These are phyloP conservation scores for Protophormia terraenovae DNA, from an alignment of 2,888 invertebrate genomes.

Conservation along the genomic window DNA sequence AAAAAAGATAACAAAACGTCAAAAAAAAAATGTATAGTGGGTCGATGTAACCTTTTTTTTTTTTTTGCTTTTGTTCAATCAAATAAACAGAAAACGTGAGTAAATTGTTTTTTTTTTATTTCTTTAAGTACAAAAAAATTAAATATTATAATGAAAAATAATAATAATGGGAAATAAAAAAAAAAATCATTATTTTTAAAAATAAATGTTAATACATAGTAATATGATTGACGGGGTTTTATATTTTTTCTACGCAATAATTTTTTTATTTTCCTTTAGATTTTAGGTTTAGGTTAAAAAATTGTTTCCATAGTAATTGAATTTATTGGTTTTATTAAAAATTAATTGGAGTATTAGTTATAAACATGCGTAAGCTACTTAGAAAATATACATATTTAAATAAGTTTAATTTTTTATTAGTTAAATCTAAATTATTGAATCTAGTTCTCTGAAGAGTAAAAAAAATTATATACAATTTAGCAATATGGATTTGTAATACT, in stretches of 20 bases:
- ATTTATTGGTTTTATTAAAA: neutral
- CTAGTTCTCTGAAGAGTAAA: no score
- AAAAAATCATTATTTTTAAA: neutral
- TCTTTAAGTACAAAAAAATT: neutral
- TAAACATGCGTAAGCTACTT: no score
- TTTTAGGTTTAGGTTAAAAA: no score
- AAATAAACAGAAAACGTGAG: neutral
- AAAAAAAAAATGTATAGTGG: neutral
- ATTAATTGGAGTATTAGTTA: neutral
- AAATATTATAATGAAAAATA: no score
- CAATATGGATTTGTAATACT: no score
- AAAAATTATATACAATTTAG: no score
- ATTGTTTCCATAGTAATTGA: neutral
- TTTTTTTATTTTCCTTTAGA: no score
- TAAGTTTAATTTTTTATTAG: no score
- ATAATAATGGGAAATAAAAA: no score
- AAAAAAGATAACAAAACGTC: neutral
- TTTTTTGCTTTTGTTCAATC: no score
- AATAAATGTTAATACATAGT: neutral
- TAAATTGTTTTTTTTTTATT: neutral
- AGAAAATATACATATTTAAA: no score
- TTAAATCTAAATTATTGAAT: no score
- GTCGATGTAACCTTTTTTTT: neutral
- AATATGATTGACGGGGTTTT: neutral
- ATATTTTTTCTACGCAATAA: neutral